Conservation (phyloP, 2,797 vertebrate species). For the Danio aesculapii region DNA sequence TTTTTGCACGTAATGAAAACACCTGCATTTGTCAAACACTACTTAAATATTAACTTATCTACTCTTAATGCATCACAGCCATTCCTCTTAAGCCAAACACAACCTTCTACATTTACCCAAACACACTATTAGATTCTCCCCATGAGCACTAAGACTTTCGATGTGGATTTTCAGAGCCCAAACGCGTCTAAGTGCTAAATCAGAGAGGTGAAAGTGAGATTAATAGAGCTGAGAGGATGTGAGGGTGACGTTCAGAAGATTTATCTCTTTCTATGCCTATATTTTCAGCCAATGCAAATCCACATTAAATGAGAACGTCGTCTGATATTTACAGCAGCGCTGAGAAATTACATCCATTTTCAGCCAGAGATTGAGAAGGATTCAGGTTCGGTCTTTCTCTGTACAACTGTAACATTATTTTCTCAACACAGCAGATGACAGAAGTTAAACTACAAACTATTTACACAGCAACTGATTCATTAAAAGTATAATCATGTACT, state of each 20-base stretch:
- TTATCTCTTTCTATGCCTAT: slow-evolving; percentile 31
- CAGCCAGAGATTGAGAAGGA: not conserved
- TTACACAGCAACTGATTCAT: not conserved
- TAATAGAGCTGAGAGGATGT: slow-evolving; percentile 30
- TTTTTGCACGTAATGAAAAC: not conserved
- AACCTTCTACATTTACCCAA: slow-evolving; percentile 22
- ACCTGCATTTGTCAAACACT: not conserved
- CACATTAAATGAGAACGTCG: slow-evolving; percentile 59
- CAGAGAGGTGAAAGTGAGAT: slow-evolving; percentile 32
- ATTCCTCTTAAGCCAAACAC: not conserved
- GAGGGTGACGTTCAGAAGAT: slow-evolving; percentile 26
- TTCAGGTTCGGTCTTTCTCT: not conserved
- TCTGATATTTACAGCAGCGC: slow-evolving; percentile 59
- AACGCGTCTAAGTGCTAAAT: slow-evolving; percentile 44
- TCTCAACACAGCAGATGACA: not conserved
- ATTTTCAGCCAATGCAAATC: slow-evolving; percentile 54
- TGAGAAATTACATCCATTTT: slow-evolving; percentile 18
- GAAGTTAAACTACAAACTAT: not conserved
- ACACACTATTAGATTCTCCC: slow-evolving; percentile 42
- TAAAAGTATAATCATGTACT: not conserved
- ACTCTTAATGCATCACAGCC: not conserved
- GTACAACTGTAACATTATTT: not conserved
- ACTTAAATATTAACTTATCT: not conserved
- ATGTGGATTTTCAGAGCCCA: not conserved
- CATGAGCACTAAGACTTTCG: slow-evolving; percentile 5